phyloP scores from a whole-genome alignment of 92 coral and sea anemone genomes.

The Actinostola sp. region DNA sequence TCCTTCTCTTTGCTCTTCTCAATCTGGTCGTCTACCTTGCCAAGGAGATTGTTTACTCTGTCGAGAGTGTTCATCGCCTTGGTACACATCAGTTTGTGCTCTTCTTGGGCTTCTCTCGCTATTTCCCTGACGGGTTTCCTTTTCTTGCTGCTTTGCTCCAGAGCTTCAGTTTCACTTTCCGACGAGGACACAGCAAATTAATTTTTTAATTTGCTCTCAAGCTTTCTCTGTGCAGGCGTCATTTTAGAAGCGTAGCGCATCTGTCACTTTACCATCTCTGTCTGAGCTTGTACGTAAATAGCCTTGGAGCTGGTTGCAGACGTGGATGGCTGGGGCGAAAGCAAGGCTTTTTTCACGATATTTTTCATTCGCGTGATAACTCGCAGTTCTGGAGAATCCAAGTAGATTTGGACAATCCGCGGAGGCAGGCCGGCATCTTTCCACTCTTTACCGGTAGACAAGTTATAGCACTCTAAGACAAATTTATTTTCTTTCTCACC shows the following conservation, averaged over 20 bases:
- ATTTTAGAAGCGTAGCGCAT: not conserved
- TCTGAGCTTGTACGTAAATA: not conserved
- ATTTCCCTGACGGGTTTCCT: not conserved
- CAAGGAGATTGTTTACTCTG: not conserved
- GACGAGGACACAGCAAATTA: not conserved
- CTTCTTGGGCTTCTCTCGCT: not conserved
- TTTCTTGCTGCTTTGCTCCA: not conserved
- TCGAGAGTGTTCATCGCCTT: slow-evolving; percentile 1
- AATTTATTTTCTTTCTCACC: not conserved
- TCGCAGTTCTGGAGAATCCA: not conserved
- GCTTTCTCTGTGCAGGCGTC: slow-evolving; percentile 3
- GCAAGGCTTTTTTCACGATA: not conserved
- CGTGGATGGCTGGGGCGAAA: not conserved
- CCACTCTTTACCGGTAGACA: not conserved
- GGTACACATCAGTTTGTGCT: not conserved
- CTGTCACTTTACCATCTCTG: not conserved
- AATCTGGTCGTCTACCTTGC: not conserved
- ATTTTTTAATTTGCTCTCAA: not conserved
- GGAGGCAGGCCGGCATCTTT: not conserved
- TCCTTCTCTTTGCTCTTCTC: too few species aligned
- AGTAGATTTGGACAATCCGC: not conserved
- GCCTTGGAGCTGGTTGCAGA: not conserved
- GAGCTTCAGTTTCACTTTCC: not conserved
- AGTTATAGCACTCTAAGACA: not conserved
- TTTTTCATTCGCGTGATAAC: not conserved